Evolutionary conservation across 2,888 invertebrate genomes (phyloP).

Genomic region (Tinea pellionella): DNA sequence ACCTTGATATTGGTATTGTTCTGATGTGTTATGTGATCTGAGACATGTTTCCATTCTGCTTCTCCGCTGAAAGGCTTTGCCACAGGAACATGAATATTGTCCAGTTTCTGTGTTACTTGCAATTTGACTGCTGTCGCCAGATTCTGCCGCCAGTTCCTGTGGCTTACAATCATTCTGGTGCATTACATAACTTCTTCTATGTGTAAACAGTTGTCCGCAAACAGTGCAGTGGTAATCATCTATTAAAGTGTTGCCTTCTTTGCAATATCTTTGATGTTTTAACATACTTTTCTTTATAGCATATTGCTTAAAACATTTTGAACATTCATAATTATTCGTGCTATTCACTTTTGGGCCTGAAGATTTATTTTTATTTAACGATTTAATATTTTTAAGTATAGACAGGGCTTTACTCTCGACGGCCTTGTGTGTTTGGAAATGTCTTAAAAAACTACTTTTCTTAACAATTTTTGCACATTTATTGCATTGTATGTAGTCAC

Average conservation of each 20-base stretch:
- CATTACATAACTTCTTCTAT: neutral
- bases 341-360: constrained; percentile 12
- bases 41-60: constrained; percentile 55
- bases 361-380: constrained; percentile 19
- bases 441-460: constrained; percentile 22
- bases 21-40: constrained; percentile 39
- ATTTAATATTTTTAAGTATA: constrained; percentile 19
- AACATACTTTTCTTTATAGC: constrained; percentile 17
- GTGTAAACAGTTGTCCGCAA: neutral
- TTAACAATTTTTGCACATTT: neutral
- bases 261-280: constrained; percentile 15
- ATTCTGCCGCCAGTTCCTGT: no score
- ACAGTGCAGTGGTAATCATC: neutral
- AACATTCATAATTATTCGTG: neutral
- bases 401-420: constrained; percentile 44
- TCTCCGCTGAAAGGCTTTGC: constrained; percentile 39
- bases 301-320: constrained; percentile 15
- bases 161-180: neutral
- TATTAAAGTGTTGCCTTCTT: constrained; percentile 13
- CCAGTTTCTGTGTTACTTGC: neutral
- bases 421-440: constrained; percentile 38
- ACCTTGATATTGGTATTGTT: constrained; percentile 23
- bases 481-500: constrained; percentile 23
- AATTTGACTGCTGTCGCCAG: neutral
- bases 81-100: constrained; percentile 53